Evolutionary conservation across 2,113 vertebrate species (phyloP), one percentile per base, ranked within the genome.

Genomic region (Zosterops pallidus): DNA sequence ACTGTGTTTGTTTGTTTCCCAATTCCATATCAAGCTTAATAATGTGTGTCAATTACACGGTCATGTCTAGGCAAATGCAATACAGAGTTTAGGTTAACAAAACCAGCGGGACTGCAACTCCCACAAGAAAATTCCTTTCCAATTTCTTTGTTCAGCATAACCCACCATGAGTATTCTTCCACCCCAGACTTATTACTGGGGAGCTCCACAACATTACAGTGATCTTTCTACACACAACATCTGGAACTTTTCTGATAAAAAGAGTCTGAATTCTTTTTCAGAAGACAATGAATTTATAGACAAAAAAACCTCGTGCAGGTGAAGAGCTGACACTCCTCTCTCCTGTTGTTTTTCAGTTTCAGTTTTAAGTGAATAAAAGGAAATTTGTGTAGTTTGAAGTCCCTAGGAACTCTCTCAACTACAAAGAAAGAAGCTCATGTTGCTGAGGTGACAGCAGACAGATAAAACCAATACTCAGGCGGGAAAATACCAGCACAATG

Each of bases 371-470:
- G 63, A 83, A 90, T 83, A 67, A 85, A 90, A 90, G 21, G 24
- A 77, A 83, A 55, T 63, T 55, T 62, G n/a, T 57, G 28, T 67
- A 76, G 78, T 86, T 91, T 90, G 79, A 93, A 88, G 78, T 93
- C 69, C 59, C 55, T 46, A 90, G 71, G 59, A 90, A 65, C 83
- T 83, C 55, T 93, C 71, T 72, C 59, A 88, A 6, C 50, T 64
- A 83, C 46, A 83, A 77, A 93, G 28, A 71, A 87, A 72, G 67
- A 65, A 83, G 11, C 23, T 72, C 11, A 35, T 57, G 46, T 42
- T 90, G 20, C 79, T 92, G 46, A 93, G 67, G 35, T 80, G 79
- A 74, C 35, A 90, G 53, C 15, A 72, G 42, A 46, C 24, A 63
- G 31, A 72, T 85, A 79, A 90, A 85, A 69, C 13, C 15, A 56